Evolutionary conservation across 2,888 invertebrate genomes (phyloP).

Genomic region (Meteorus colon): DNA sequence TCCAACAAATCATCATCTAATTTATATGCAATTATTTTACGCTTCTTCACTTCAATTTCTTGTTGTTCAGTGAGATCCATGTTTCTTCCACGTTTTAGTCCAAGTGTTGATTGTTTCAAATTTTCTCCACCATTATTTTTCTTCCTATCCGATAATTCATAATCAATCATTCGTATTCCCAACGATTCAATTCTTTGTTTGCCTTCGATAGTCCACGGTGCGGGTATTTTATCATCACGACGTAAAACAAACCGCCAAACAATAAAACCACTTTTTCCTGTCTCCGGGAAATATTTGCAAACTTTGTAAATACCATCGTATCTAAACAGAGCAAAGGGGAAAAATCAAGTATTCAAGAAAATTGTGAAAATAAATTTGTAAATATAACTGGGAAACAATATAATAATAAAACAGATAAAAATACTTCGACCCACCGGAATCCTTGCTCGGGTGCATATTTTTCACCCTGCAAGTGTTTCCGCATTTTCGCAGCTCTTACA

Average conservation of each 20-base stretch:
- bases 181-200: conserved; percentile 72
- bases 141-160: conserved; percentile 75
- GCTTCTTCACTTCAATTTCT: conserved; percentile 67
- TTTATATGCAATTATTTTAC: conserved; percentile 68
- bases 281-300: conserved; percentile 86
- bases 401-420: neutral
- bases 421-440: conserved; percentile 59
- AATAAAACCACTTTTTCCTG: conserved; percentile 83
- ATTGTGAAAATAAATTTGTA: neutral
- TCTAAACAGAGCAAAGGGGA: conserved; percentile 67
- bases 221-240: conserved; percentile 84
- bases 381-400: neutral
- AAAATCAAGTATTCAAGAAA: neutral
- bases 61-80: conserved; percentile 31
- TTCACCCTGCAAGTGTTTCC: conserved; percentile 72
- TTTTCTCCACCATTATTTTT: conserved; percentile 24
- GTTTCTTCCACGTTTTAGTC: neutral
- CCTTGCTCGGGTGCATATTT: conserved; percentile 86
- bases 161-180: conserved; percentile 61
- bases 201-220: conserved; percentile 86
- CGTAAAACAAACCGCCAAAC: conserved; percentile 87
- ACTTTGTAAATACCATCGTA: conserved; percentile 93
- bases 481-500: conserved; percentile 81
- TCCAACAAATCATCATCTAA: conserved; percentile 70
- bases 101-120: conserved; percentile 9